Base-by-base conservation (phyloP, 2,113 vertebrate species). In the Carlito syrichta region DNA sequence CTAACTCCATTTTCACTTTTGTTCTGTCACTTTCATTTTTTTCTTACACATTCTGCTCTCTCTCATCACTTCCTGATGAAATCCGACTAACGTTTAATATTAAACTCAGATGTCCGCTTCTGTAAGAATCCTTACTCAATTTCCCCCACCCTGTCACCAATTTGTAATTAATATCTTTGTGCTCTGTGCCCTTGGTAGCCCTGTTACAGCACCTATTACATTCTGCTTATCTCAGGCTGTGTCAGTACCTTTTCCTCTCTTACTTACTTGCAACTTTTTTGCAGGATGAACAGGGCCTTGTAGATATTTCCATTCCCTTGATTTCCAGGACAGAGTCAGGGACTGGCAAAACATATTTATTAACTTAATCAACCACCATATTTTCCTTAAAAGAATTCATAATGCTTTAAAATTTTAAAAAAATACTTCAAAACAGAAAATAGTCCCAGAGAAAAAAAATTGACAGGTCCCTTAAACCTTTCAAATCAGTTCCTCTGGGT, bases 1-100 rank as follows among this genome's bases (percentile, higher is more conserved):
- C 12, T 8, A 27, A 25, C 27, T 45, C 25, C 25, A 6, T 8
- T 3, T 2, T 2, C 48, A 35, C 7, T 2, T 38, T 6, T 1
- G 5, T 25, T 16, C 38, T 1, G 9, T 40, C 52, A 19, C 27
- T 25, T 92, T 52, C 5, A 5, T 12, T 58, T 74, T 74, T 40
- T 81, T 84, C 43, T n/a, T n/a, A 38, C 3, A 3, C 16, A 0
- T 1, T 4, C 23, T 94, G 54, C 60, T 81, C 30, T 32, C 20
- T 68, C 23, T 40, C 4, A 19, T 68, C 32, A 43, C 27, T 71
- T 56, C 17, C 19, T 35, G n/a, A 23, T 73, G 93, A 93, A 58
- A 73, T 83, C 48, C 69, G 30, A 35, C 62, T 48, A 38, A 32
- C 27, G 40, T 66, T n/a, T 45, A 89, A 84, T 68, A 52, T 91